phyloP scores from a whole-genome alignment of 2,888 invertebrate species.

The Pollenia griseotomentosa region DNA sequence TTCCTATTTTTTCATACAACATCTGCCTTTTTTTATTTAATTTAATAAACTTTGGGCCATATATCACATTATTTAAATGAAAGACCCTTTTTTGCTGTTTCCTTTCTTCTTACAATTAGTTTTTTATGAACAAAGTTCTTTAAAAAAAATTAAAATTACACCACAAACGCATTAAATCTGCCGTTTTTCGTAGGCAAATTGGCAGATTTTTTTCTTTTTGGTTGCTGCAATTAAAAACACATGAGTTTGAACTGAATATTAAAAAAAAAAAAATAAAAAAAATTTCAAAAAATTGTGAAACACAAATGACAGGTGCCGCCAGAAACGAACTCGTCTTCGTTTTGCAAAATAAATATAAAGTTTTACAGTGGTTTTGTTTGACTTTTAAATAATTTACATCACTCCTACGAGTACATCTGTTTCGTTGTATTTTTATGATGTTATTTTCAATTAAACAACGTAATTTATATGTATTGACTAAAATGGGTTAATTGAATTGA shows the following conservation, averaged over 20 bases:
- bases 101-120: neutral
- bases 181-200: constrained; percentile 50
- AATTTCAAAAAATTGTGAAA: constrained; percentile 72
- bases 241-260: constrained; percentile 2
- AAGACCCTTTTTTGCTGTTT: constrained; percentile 32
- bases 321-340: constrained; percentile 59
- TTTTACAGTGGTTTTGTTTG: neutral
- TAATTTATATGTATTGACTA: too few relatives aligned
- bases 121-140: neutral
- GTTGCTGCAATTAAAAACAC: constrained; percentile 48
- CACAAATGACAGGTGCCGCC: constrained; percentile 80
- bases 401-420: neutral
- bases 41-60: constrained; percentile 26
- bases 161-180: constrained; percentile 61
- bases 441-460: neutral
- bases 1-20: constrained; percentile 4
- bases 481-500: too few relatives aligned
- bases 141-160: constrained; percentile 27
- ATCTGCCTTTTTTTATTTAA: constrained; percentile 52
- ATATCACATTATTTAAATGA: constrained; percentile 40
- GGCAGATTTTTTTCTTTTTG: constrained; percentile 18
- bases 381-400: constrained; percentile 5
- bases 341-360: neutral
- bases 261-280: constrained; percentile 54
- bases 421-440: neutral